Evolutionary conservation across 2,113 vertebrate genomes (phyloP), one percentile per base, ranked within the genome.

Genomic region (Coregonus clupeaformis): DNA sequence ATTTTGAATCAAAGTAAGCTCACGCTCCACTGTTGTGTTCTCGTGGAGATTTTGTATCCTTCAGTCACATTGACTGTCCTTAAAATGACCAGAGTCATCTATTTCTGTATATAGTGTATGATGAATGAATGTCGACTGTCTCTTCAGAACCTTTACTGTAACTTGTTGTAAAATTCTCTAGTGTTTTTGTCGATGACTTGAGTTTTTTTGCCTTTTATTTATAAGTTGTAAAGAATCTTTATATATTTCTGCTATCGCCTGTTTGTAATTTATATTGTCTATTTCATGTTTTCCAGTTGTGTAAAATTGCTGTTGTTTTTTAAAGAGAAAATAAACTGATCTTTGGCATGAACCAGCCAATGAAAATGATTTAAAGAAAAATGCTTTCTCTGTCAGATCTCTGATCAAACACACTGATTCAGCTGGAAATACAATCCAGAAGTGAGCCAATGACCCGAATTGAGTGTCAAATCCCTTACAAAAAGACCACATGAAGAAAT

Each of bases 1-100:
- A 67, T 77, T 73, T 68, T 81, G 63, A 86, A 83, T 79, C 68
- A 71, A 63, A 68, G 71, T 13, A 62, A 59, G 36, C 36, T 36
- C 77, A 24, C 73, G 76, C 82, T 89, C 85, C 73, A 79, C 87
- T 68, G 36, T 42, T 42, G 36, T 36, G 9, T 42, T 81, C 29
- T 32, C 63, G 82, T 86, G 86, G 83, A 89, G 85, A 73, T 68
- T 77, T 25, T 42, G 20, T 11, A 13, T 78, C 74, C 42, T 78
- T 89, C 73, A 89, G 93, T 94, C 93, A 94, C 80, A 93, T 94
- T 94, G 93, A 94, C 93, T 93, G 74, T 14, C 64, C 73, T 78
- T 77, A 74, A 84, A 65, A 52, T 52, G 49, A 60, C n/a, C 6
- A 22, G 36, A 42, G 57, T 60, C 57, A 22, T 60, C 7, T 22